These are phyloP conservation scores for Anabas testudineus DNA, from an alignment of 2,797 vertebrate species.

Conservation along the genomic window DNA sequence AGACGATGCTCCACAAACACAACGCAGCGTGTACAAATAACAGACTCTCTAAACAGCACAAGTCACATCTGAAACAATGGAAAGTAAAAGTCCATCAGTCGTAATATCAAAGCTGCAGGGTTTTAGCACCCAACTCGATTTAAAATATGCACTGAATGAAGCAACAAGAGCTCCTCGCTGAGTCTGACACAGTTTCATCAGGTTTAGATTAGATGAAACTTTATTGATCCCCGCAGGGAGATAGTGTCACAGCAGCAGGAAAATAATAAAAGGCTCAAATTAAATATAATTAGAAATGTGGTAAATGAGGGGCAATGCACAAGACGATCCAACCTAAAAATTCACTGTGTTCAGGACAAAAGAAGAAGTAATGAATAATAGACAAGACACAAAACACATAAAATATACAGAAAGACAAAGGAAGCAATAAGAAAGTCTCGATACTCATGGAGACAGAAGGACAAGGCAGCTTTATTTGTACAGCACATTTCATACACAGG, in stretches of 20 bases:
- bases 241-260: constrained; percentile 51
- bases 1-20: not conserved
- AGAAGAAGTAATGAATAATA: constrained; percentile 17
- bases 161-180: constrained; percentile 48
- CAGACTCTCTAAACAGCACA: constrained; percentile 21
- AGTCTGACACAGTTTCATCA: constrained; percentile 71
- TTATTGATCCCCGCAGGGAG: constrained; percentile 72
- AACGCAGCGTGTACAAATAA: constrained; percentile 23
- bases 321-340: constrained; percentile 8
- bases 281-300: constrained; percentile 70
- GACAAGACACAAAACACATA: constrained; percentile 3
- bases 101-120: constrained; percentile 54
- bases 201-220: constrained; percentile 69
- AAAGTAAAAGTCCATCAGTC: constrained; percentile 52
- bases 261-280: constrained; percentile 61
- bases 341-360: constrained; percentile 11
- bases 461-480: not conserved
- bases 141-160: constrained; percentile 70
- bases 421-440: constrained; percentile 12
- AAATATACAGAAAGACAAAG: not conserved
- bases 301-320: constrained; percentile 37
- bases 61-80: constrained; percentile 39
- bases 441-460: constrained; percentile 6
- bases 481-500: not conserved
- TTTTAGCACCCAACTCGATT: constrained; percentile 54